Base-by-base conservation (phyloP, 1,140 invertebrate genomes). In the Babylonia areolata region DNA sequence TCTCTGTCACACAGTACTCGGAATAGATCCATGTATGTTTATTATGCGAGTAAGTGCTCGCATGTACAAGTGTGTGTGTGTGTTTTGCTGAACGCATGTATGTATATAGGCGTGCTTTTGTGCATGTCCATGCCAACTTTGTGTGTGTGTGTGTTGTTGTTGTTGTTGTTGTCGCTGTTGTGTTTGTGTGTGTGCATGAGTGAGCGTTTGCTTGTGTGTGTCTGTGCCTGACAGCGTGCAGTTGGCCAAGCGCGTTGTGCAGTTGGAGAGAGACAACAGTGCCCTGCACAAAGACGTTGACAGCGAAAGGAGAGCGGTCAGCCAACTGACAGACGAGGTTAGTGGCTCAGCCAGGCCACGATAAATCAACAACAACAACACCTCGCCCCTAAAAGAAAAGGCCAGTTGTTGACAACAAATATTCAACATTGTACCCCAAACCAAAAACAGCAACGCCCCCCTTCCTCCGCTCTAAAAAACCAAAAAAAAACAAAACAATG, bases 181-280 rank as follows among this genome's bases (percentile, higher is more conserved):
- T 64, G 58, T 64, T 12, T 64, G 58, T 64, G 58, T 64, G 58
- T 64, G 58, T 64, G 58, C 23, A 23, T 64, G 58, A 23, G 58
- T n/a, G 58, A 23, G 58, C 28, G 58, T 64, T 12, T 64, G 58
- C 28, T 12, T 64, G 58, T 64, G 58, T 64, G 58, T 64, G 58
- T 64, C 3, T 64, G 58, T 64, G 46, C 64, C 28, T 85, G 40
- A 58, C 88, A 94, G 93, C 91, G 92, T 94, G 28, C 92, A 94
- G 83, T 87, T 94, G 75, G 94, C 94, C 12, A 90, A 93, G 86
- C 85, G 94, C 84, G 93, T 94, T 23, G 85, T 94, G 31, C 90
- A 93, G 51, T 87, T 94, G 77, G 93, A 94, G 82, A 92, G 93
- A 87, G 90, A 91, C 64, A 94, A 94, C 86, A 92, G 92, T 20